A percentile compares a stretch with the other conserved stretches of the same genome.
These are phyloP conservation scores for Trichonephila clavata DNA, from an alignment of 1,140 invertebrate genomes.

Conservation along the genomic window DNA sequence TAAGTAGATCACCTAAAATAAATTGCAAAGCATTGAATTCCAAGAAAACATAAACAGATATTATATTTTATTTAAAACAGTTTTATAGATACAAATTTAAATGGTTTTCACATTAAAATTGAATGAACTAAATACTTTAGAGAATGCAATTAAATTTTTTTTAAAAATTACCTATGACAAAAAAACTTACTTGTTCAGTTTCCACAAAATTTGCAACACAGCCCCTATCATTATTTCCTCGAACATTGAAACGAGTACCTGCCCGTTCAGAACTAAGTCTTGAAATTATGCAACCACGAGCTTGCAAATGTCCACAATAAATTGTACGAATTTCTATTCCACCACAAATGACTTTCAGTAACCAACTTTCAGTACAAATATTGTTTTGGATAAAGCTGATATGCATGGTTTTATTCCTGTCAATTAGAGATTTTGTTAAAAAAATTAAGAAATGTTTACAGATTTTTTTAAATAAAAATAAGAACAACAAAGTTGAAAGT, in stretches of 20 bases:
- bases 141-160: no score
- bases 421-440: not conserved
- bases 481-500: no score
- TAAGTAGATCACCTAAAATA: constrained; percentile 87
- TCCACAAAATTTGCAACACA: constrained; percentile 99
- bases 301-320: constrained; percentile 95
- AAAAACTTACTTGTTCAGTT: constrained; percentile 91
- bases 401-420: constrained; percentile 94
- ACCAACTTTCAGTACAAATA: constrained; percentile 92
- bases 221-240: constrained; percentile 99
- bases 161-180: not conserved
- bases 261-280: constrained; percentile 97
- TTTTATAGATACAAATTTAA: no score
- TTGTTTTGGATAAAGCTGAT: constrained; percentile 94
- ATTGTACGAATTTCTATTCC: constrained; percentile 97
- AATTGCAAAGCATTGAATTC: not conserved
- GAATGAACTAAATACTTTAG: no score
- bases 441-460: not conserved
- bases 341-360: constrained; percentile 96
- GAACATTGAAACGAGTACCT: constrained; percentile 97
- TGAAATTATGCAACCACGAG: constrained; percentile 95
- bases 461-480: no score
- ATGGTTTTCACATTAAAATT: no score
- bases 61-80: no score
- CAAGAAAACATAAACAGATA: no score